These are phyloP conservation scores for Clarias batrachus DNA, from an alignment of 2,113 vertebrate species.

Conservation along the genomic window DNA sequence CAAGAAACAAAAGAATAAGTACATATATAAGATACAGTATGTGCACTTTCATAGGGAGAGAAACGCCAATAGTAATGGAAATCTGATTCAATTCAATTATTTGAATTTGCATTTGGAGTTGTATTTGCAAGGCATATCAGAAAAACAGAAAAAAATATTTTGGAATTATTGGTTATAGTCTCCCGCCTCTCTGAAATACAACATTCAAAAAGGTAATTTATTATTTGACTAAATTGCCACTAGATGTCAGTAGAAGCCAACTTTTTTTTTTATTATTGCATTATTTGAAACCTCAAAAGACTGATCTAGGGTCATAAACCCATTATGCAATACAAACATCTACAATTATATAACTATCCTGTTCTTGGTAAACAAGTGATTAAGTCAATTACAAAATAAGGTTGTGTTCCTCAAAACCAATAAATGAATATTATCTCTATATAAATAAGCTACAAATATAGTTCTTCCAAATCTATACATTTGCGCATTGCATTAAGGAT, in stretches of 20 bases:
- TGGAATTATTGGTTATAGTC: neutral
- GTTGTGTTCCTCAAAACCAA: neutral
- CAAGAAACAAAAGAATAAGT: neutral
- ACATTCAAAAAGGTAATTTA: neutral
- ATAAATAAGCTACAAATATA: too few relatives aligned
- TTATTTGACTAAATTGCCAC: neutral
- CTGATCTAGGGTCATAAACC: neutral
- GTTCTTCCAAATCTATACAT: neutral
- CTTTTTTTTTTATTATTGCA: neutral
- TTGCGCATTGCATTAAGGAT: neutral
- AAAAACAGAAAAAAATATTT: neutral
- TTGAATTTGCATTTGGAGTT: neutral
- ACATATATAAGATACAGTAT: neutral
- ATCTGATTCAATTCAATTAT: neutral
- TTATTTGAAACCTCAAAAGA: neutral
- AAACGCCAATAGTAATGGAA: too few relatives aligned
- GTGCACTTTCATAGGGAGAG: too few relatives aligned
- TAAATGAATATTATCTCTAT: neutral
- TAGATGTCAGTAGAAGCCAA: constrained; percentile 37
- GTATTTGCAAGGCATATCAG: neutral
- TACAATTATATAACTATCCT: neutral
- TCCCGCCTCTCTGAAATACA: too few relatives aligned
- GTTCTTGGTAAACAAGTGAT: neutral
- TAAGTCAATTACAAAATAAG: neutral
- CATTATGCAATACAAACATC: neutral